Percentiles rank a stretch among this genome's conserved stretches.
These are phyloP conservation scores for Phenganax marumi DNA, from an alignment of 92 coral and sea anemone species.

Conservation along the genomic window DNA sequence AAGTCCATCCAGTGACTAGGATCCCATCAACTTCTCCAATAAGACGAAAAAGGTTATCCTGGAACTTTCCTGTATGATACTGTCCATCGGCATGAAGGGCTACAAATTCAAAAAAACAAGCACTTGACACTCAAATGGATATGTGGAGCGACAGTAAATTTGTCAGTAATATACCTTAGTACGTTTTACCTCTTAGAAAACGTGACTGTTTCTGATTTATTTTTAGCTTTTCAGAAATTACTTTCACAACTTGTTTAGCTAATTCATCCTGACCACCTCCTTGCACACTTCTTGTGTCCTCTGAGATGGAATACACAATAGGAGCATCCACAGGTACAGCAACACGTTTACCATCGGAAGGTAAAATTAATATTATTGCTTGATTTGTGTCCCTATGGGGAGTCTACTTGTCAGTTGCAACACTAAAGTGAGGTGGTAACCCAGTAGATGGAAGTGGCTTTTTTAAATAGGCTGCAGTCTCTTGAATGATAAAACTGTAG, in stretches of 20 bases:
- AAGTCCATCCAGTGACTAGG: not conserved
- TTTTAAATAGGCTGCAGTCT: not conserved
- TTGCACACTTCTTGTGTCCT: not conserved
- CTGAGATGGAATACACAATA: not conserved
- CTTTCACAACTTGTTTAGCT: not conserved
- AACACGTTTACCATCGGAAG: slow-evolving; percentile 4
- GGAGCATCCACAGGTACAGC: slow-evolving; percentile 13
- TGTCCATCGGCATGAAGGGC: not conserved
- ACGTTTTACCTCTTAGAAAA: not conserved
- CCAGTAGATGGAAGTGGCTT: slow-evolving; percentile 7
- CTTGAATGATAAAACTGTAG: slow-evolving; percentile 2
- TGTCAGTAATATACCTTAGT: too few species aligned
- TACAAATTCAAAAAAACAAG: not conserved
- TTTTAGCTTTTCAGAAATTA: not conserved
- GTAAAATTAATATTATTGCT: not conserved
- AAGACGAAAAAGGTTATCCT: not conserved
- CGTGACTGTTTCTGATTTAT: not conserved
- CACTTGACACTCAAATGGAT: too few species aligned
- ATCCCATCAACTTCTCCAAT: not conserved
- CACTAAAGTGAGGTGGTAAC: slow-evolving; percentile 13
- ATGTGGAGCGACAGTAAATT: not conserved
- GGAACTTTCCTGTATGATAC: not conserved
- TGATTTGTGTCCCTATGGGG: slow-evolving; percentile 11
- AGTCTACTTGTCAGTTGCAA: slow-evolving; percentile 25
- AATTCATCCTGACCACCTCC: not conserved